Percentiles rank a stretch among this genome's conserved stretches.
phyloP scores from a whole-genome alignment of 2,888 invertebrate species.

The Diaphora mendica region DNA sequence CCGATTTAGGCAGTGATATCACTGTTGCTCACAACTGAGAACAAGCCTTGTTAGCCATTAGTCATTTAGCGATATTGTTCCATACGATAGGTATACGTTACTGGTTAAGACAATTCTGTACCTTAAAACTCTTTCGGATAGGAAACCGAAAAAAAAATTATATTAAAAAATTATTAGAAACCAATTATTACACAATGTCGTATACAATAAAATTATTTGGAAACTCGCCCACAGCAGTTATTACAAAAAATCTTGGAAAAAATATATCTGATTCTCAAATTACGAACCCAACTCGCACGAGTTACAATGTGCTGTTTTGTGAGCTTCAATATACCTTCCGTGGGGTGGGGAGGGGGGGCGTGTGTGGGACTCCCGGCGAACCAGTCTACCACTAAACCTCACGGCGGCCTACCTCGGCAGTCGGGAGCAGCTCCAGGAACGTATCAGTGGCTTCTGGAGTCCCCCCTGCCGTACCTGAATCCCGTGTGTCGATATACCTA shows the following conservation, averaged over 20 bases:
- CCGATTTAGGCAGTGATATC: slow-evolving; percentile 20
- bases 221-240: slow-evolving; percentile 19
- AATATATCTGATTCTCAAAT: slow-evolving; percentile 15
- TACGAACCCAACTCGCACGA: slow-evolving; percentile 13
- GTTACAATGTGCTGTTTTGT: background rate
- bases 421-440: too few relatives aligned
- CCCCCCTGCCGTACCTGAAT: too few relatives aligned
- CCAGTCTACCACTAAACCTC: too few relatives aligned
- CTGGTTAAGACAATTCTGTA: too few relatives aligned
- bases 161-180: too few relatives aligned
- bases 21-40: slow-evolving; percentile 43
- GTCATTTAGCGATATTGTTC: slow-evolving; percentile 51
- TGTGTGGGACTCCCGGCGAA: too few relatives aligned
- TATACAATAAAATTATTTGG: slow-evolving; percentile 23
- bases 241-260: slow-evolving; percentile 12
- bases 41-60: slow-evolving; percentile 20
- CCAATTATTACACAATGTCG: too few relatives aligned
- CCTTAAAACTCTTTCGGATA: slow-evolving; percentile 2
- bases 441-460: too few relatives aligned
- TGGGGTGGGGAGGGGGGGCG: too few relatives aligned
- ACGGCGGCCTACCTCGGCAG: too few relatives aligned
- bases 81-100: slow-evolving; percentile 24
- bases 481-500: slow-evolving; percentile 30
- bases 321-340: too few relatives aligned
- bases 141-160: too few relatives aligned